Conservation (phyloP, 2,797 vertebrate genomes). For the Chiloscyllium punctatum region DNA sequence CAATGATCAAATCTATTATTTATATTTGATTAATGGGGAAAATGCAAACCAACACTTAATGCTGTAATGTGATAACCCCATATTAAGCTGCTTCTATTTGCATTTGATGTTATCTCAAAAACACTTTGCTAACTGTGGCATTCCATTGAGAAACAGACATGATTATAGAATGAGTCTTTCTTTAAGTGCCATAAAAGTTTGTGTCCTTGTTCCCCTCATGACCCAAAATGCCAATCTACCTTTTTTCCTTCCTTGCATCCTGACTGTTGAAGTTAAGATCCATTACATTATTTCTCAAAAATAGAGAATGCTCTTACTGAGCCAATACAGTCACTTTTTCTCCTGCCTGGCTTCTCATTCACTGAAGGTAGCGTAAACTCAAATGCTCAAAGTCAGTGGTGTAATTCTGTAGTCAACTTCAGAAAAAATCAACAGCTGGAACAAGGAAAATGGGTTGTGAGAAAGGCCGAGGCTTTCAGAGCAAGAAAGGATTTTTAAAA, state of each 20-base stretch:
- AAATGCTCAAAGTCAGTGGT: neutral
- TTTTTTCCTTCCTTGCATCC: neutral
- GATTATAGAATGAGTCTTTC: neutral
- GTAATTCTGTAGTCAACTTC: neutral
- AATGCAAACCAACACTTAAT: slow-evolving; percentile 22
- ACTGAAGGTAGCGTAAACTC: neutral
- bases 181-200: neutral
- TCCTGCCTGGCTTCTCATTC: neutral
- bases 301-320: neutral
- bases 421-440: neutral
- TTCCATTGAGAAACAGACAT: neutral
- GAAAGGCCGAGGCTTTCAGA: neutral
- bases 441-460: neutral
- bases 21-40: slow-evolving; percentile 25
- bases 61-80: slow-evolving; percentile 6
- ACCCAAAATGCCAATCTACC: neutral
- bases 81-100: slow-evolving; percentile 24
- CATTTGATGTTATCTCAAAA: neutral
- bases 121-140: neutral
- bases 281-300: neutral
- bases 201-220: neutral
- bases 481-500: neutral
- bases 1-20: slow-evolving; percentile 33
- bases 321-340: neutral
- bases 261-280: neutral